Base-by-base conservation (phyloP, 2,888 invertebrate genomes). In the Altica lythri region DNA sequence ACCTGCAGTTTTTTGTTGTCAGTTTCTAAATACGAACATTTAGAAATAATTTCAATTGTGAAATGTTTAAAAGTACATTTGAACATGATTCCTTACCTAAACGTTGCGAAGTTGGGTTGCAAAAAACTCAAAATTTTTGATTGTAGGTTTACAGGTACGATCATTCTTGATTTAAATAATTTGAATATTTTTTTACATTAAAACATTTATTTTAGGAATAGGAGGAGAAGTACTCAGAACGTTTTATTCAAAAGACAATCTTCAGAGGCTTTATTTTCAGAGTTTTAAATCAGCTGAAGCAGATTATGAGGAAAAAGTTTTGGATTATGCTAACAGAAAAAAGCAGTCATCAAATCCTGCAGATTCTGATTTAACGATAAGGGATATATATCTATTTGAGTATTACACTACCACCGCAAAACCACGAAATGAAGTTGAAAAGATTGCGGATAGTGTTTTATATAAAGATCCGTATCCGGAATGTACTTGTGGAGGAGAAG, bases 41-140 rank as follows among this genome's bases (percentile, higher is more conserved):
- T 92, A 17, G 80, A 81, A 30, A 81, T 83, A 29, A 77, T 92
- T 3, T 79, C 82, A 49, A 73, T 89, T 60, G 79, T 83, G 32
- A 83, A 86, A 29, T 92, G 91, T 67, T 74, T 75, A 49, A 75
- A 74, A 48, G 79, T 83, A 40, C 75, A 91, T 57, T 80, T 82
- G 0, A 88, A 90, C 71, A 88, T 68, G 19, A 66, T 76, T 2
- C 88, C 89, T 0, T 90, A 90, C 73, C 84, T 88, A 0, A 88
- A 88, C 67, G 81, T 92, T 52, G 85, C 90, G 0, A 82, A 86
- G 0, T 76, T 86, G 69, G 91, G 91, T 0, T 90, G 86, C 72
- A 79, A 79, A 62, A 72, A 76, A 1, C 73, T 88, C 35, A 72
- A 72, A 65, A 64, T 74, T 2, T 62, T 74, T n/a, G 75, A 76